Percentiles rank a stretch among this genome's conserved stretches.
Conservation (phyloP, 2,113 vertebrate genomes). For the Pluvianellus socialis region DNA sequence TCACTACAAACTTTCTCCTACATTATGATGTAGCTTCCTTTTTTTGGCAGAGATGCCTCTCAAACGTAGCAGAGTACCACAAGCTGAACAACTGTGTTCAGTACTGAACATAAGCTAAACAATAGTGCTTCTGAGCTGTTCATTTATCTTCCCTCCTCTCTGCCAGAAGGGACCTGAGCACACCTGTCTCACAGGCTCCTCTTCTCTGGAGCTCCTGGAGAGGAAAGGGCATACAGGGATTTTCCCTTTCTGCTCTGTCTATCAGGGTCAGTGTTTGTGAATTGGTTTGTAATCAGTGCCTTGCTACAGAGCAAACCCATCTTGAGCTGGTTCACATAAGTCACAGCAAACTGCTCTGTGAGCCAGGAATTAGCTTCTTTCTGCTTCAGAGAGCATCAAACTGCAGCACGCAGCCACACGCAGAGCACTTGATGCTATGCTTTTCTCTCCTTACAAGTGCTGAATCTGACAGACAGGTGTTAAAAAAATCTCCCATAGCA, state of each 20-base stretch:
- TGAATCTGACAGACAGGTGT: not conserved
- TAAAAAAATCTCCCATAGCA: not conserved
- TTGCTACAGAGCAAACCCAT: not conserved
- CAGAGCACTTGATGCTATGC: not conserved
- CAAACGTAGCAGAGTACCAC: not conserved
- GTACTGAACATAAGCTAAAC: not conserved
- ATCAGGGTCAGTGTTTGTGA: not conserved
- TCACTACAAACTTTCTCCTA: not conserved
- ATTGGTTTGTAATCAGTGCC: not conserved
- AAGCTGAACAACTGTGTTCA: not conserved
- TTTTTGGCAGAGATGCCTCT: not conserved
- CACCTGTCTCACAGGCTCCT: not conserved
- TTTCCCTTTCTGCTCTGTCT: not conserved
- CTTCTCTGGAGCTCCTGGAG: not conserved
- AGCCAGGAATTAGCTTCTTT: not conserved
- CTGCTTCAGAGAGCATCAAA: not conserved
- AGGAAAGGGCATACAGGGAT: not conserved
- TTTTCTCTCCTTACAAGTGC: not conserved
- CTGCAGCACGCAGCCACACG: fast-evolving
- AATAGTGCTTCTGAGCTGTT: not conserved
- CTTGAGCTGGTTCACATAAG: not conserved
- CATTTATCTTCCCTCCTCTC: not conserved
- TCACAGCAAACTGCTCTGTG: not conserved
- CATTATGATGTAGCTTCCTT: not conserved
- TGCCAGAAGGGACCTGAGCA: not conserved